phyloP scores from a whole-genome alignment of 2,113 vertebrate species.

The Podarcis cretensis region DNA sequence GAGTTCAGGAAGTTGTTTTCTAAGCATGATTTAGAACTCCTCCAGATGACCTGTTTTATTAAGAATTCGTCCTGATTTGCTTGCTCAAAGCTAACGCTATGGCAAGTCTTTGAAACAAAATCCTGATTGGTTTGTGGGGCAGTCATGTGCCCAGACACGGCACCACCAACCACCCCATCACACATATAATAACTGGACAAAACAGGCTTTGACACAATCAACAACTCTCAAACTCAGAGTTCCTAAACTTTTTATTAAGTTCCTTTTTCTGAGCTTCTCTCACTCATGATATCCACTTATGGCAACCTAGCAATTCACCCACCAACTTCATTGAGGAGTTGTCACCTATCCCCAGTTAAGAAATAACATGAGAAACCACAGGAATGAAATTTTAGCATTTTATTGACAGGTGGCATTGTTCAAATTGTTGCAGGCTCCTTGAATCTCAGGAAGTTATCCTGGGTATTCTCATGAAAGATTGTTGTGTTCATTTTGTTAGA shows the following conservation, averaged over 20 bases:
- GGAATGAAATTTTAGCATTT: conserved; percentile 2
- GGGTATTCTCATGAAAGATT: background rate
- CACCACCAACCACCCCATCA: too few relatives aligned
- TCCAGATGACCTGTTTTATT: too few relatives aligned
- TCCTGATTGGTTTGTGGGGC: too few relatives aligned
- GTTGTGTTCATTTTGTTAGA: background rate
- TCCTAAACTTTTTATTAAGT: background rate
- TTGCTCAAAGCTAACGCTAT: too few relatives aligned
- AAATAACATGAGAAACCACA: background rate
- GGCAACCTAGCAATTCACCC: background rate
- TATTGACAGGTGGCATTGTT: conserved; percentile 15
- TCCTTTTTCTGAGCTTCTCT: too few relatives aligned
- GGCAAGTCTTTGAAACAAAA: too few relatives aligned
- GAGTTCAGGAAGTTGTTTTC: background rate
- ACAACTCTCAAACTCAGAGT: background rate
- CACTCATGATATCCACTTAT: too few relatives aligned
- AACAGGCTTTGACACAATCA: background rate
- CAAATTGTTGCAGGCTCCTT: conserved; percentile 11
- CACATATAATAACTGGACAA: too few relatives aligned
- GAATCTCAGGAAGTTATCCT: background rate
- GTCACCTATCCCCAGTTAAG: background rate
- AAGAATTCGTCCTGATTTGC: too few relatives aligned
- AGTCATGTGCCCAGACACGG: too few relatives aligned
- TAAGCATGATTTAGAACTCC: too few relatives aligned
- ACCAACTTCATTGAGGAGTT: background rate